Percentiles rank a stretch among this genome's conserved stretches.
These are phyloP conservation scores for Microcebus lehilahytsara DNA, from an alignment of 2,113 vertebrate genomes.

Conservation along the genomic window DNA sequence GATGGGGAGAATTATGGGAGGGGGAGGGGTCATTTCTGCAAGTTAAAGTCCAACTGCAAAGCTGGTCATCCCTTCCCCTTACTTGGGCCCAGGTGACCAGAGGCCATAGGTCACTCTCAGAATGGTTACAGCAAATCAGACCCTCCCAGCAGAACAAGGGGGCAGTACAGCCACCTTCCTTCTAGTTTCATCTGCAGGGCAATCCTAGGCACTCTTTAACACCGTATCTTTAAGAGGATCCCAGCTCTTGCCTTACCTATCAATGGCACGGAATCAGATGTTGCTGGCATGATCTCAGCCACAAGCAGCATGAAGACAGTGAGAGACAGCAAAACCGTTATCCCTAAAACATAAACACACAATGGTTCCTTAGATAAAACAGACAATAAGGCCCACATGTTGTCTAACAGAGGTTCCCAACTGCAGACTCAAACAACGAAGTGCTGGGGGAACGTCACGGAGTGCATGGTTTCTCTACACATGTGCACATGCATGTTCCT, in stretches of 20 bases:
- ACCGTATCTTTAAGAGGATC: background rate
- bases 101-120: background rate
- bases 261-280: conserved; percentile 95
- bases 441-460: fast-evolving
- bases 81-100: background rate
- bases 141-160: background rate
- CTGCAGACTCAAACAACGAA: background rate
- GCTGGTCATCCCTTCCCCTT: background rate
- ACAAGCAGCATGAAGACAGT: conserved; percentile 98
- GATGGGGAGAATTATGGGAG: no score
- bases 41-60: background rate
- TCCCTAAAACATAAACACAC: conserved; percentile 86
- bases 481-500: background rate
- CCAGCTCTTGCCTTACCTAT: conserved; percentile 88
- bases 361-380: background rate
- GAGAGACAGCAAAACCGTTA: conserved; percentile 95
- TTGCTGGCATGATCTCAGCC: conserved; percentile 97
- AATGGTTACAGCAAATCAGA: background rate
- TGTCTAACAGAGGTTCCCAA: background rate
- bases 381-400: fast-evolving
- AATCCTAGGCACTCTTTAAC: background rate
- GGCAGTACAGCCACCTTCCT: fast-evolving
- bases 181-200: background rate
- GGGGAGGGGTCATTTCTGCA: background rate
- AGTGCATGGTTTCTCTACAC: fast-evolving